Evolutionary conservation across 2,113 vertebrate genomes (phyloP).

Genomic region (Grus americana): DNA sequence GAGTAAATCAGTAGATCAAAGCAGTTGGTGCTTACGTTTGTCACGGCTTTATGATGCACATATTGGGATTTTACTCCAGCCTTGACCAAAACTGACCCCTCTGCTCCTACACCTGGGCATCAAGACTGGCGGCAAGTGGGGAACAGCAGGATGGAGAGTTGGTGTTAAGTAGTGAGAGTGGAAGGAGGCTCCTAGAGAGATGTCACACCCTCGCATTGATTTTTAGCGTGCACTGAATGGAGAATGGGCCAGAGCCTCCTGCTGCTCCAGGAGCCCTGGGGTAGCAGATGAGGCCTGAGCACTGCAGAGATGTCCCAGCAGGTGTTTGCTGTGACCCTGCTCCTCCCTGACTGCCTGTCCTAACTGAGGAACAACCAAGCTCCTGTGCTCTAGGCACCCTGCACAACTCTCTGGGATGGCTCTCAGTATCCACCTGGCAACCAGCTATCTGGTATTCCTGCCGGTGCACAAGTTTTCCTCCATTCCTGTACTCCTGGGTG

Average conservation of each 20-base stretch:
- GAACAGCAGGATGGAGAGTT: neutral
- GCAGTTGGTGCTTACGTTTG: neutral
- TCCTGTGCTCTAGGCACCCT: fast-evolving
- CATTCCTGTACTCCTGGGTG: neutral
- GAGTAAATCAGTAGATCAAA: neutral
- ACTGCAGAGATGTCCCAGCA: neutral
- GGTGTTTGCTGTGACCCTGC: neutral
- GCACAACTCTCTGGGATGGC: neutral
- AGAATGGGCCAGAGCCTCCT: neutral
- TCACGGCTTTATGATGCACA: neutral
- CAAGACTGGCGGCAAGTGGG: fast-evolving
- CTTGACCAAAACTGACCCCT: neutral
- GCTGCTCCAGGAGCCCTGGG: neutral
- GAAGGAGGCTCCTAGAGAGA: neutral
- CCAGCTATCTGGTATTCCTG: neutral
- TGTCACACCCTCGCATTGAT: neutral
- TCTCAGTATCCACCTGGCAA: neutral
- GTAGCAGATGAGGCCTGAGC: neutral
- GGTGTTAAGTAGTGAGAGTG: neutral
- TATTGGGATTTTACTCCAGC: neutral
- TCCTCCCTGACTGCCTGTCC: neutral
- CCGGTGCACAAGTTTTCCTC: neutral
- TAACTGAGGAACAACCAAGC: neutral
- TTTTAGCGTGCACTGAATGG: neutral
- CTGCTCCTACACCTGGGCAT: neutral